Percentiles rank a stretch among this genome's conserved stretches.
phyloP scores from a whole-genome alignment of 1,140 invertebrate species.

The Hypsibius dujardini region DNA sequence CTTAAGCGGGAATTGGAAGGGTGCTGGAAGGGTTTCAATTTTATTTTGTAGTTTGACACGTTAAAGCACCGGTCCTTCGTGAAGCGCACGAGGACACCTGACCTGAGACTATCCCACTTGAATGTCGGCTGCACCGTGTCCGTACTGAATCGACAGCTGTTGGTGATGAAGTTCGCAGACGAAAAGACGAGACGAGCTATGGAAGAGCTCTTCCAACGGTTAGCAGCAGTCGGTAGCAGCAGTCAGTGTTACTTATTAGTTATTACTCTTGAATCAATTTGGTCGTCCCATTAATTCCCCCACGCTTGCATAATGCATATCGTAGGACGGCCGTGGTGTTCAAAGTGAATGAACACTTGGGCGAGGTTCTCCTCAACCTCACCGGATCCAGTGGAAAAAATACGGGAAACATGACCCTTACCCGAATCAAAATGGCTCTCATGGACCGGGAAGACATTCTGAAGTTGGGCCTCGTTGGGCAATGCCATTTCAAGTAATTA shows the following conservation, averaged over 20 bases:
- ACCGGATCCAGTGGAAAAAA: constrained; percentile 40
- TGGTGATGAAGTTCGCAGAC: constrained; percentile 58
- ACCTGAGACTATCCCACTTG: constrained; percentile 47
- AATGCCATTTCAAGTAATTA: constrained; percentile 18
- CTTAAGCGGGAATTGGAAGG: no score
- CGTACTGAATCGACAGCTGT: constrained; percentile 55
- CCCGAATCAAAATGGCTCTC: constrained; percentile 50
- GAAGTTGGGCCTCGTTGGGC: constrained; percentile 14
- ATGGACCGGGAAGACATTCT: constrained; percentile 40
- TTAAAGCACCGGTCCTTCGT: constrained; percentile 55
- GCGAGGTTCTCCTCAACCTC: constrained; percentile 51
- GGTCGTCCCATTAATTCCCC: no score
- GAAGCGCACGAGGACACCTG: constrained; percentile 49
- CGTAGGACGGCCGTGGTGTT: constrained; percentile 52
- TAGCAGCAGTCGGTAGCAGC: not conserved
- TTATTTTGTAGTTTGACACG: constrained; percentile 49
- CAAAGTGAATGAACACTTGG: constrained; percentile 51
- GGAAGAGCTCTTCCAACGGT: constrained; percentile 32
- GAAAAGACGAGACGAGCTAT: constrained; percentile 29
- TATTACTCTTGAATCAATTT: no score
- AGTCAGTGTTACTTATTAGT: no score
- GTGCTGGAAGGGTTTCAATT: no score
- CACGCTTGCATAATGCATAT: not conserved
- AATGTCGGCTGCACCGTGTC: constrained; percentile 55
- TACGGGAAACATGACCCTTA: constrained; percentile 32